phyloP scores from a whole-genome alignment of 2,888 invertebrate species.

The Ganaspis brasiliensis region DNA sequence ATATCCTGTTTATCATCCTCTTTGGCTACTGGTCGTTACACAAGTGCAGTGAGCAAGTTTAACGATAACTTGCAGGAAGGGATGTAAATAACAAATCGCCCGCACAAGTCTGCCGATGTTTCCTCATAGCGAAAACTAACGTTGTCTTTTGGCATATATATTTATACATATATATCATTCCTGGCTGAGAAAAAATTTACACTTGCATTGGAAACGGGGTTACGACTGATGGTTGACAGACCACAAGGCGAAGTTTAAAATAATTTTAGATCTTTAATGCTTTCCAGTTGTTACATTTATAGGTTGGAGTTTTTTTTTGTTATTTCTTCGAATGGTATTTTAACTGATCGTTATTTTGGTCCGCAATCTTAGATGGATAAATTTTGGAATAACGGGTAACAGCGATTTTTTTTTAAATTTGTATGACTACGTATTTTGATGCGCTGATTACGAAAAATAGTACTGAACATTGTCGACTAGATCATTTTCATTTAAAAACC shows the following conservation, averaged over 20 bases:
- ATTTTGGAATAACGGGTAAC: too few species aligned
- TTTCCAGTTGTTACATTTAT: not conserved
- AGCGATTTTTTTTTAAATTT: too few species aligned
- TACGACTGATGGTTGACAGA: not conserved
- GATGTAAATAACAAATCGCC: constrained; percentile 40
- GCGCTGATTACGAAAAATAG: too few species aligned
- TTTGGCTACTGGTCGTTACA: constrained; percentile 17
- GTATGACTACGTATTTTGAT: too few species aligned
- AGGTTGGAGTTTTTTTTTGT: not conserved
- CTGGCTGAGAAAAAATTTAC: not conserved
- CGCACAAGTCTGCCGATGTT: not conserved
- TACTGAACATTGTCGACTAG: too few species aligned
- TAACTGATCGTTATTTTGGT: not conserved
- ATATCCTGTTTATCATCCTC: constrained; percentile 37
- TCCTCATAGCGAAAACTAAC: constrained; percentile 16
- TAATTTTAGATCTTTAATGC: constrained; percentile 2
- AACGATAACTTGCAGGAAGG: constrained; percentile 38
- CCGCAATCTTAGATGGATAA: not conserved
- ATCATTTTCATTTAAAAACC: too few species aligned
- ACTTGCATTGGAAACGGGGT: not conserved
- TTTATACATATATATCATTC: not conserved
- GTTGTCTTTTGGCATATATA: constrained; percentile 16
- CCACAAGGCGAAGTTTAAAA: not conserved
- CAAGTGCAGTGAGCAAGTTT: constrained; percentile 32
- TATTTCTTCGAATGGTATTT: not conserved